Percentiles rank a stretch among this genome's conserved stretches.
phyloP scores from a whole-genome alignment of 2,113 vertebrate species.

The Micronycteris hirsuta region DNA sequence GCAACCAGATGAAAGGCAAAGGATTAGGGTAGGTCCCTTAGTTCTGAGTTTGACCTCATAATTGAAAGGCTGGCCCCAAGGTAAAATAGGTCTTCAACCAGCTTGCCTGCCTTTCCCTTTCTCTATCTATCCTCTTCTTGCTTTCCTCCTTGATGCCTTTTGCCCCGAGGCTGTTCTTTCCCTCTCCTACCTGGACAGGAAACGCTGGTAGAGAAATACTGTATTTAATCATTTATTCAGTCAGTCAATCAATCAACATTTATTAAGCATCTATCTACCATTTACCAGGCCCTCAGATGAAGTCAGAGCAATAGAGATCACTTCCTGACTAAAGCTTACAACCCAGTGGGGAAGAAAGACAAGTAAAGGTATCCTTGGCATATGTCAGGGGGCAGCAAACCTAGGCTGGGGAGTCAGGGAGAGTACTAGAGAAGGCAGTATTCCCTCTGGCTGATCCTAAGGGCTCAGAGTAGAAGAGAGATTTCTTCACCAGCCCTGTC shows the following conservation, averaged over 20 bases:
- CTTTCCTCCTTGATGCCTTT: constrained; percentile 15
- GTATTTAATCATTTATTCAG: constrained; percentile 21
- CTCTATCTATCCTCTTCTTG: background rate
- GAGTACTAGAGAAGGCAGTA: background rate
- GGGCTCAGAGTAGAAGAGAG: background rate
- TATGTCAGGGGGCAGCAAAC: background rate
- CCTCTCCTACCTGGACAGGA: background rate
- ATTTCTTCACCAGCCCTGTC: background rate
- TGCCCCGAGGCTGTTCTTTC: background rate
- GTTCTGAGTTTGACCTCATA: constrained; percentile 24
- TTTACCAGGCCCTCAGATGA: background rate
- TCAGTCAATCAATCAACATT: background rate
- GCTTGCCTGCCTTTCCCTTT: background rate
- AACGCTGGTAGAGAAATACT: constrained; percentile 18
- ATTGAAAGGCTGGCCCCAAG: background rate
- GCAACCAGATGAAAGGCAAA: background rate
- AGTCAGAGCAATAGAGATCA: background rate
- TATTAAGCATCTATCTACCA: background rate
- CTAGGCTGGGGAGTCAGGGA: background rate
- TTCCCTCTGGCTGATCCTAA: background rate
- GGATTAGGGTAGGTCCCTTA: background rate
- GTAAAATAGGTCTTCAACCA: background rate
- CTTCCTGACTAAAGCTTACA: background rate
- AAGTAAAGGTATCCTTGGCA: background rate
- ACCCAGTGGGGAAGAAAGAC: background rate